Conservation (phyloP, 2,888 invertebrate species). For the Hanleya hanleyi region DNA sequence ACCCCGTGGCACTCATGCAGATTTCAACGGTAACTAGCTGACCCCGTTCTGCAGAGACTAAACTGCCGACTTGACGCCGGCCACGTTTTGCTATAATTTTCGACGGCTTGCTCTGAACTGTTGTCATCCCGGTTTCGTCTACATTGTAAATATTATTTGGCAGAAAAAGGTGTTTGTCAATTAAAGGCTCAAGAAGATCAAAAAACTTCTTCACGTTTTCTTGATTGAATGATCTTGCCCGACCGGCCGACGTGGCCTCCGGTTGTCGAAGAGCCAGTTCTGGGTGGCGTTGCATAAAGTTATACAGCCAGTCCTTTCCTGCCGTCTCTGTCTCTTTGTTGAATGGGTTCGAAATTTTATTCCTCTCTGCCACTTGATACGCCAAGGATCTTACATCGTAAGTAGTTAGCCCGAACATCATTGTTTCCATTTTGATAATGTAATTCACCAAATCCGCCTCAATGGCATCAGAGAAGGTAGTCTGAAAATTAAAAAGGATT, state of each 20-base stretch:
- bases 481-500: background rate
- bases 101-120: background rate
- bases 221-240: slow-evolving; percentile 21
- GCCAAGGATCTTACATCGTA: slow-evolving; percentile 15
- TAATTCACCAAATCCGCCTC: background rate
- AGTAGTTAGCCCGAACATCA: slow-evolving; percentile 14
- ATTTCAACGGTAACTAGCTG: too few species aligned
- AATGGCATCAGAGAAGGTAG: background rate
- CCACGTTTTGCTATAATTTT: background rate
- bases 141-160: slow-evolving; percentile 1
- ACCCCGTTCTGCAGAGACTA: too few species aligned
- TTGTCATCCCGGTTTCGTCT: background rate
- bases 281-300: background rate
- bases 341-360: slow-evolving; percentile 15
- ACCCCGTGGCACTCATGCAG: background rate
- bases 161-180: background rate
- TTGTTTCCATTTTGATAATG: background rate
- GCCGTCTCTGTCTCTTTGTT: slow-evolving; percentile 16
- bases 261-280: slow-evolving; percentile 15
- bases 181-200: slow-evolving; percentile 17
- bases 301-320: slow-evolving; percentile 20
- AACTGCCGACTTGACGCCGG: too few species aligned
- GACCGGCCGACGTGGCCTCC: slow-evolving; percentile 16
- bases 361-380: slow-evolving; percentile 15
- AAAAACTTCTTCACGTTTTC: slow-evolving; percentile 20